Evolutionary conservation across 2,113 vertebrate species (phyloP).

Genomic region (Pycnonotus jocosus): DNA sequence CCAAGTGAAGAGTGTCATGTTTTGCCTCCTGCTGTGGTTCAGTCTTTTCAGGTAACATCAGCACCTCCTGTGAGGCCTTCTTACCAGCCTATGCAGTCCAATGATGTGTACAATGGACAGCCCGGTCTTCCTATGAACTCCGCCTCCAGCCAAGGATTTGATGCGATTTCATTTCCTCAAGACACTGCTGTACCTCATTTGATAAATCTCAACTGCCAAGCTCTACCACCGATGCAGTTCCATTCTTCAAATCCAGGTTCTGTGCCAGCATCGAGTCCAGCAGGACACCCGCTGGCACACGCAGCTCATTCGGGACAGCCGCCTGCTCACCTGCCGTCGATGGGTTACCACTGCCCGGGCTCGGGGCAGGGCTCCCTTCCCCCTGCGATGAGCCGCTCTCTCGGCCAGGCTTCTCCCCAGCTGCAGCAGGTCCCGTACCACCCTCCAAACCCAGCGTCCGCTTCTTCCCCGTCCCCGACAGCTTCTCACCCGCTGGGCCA

Average conservation of each 20-base stretch:
- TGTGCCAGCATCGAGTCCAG: conserved; percentile 61
- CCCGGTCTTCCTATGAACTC: conserved; percentile 82
- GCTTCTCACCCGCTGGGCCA: conserved; percentile 79
- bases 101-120: conserved; percentile 85
- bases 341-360: conserved; percentile 83
- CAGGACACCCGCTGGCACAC: conserved; percentile 78
- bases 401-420: conserved; percentile 81
- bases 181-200: conserved; percentile 77
- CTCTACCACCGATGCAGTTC: conserved; percentile 80
- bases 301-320: conserved; percentile 72
- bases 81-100: conserved; percentile 87
- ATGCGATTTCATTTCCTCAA: conserved; percentile 85
- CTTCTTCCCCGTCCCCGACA: conserved; percentile 83
- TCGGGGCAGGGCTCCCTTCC: conserved; percentile 73
- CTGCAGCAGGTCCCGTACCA: conserved; percentile 85
- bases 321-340: conserved; percentile 78
- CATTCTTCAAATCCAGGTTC: conserved; percentile 78
- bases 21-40: conserved; percentile 74
- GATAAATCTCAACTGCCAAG: conserved; percentile 81
- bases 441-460: conserved; percentile 79
- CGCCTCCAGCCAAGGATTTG: conserved; percentile 81
- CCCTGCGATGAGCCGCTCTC: conserved; percentile 71
- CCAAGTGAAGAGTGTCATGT: conserved; percentile 84
- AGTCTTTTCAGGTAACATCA: conserved; percentile 82
- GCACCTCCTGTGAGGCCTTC: conserved; percentile 77